Evolutionary conservation across 2,797 vertebrate genomes (phyloP).

Genomic region (Falco rusticolus): DNA sequence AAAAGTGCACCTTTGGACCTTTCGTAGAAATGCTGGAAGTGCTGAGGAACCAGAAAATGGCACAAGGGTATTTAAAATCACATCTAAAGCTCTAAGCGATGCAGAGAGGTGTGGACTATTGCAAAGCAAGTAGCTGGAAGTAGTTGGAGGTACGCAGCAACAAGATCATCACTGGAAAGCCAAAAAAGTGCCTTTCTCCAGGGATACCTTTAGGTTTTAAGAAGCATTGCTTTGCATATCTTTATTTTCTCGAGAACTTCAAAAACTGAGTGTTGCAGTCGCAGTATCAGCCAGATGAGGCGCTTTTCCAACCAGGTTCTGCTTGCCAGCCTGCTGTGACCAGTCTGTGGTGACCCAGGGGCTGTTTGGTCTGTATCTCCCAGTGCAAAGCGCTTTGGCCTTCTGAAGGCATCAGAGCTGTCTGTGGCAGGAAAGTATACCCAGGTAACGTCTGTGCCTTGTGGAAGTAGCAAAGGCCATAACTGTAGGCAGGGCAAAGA

Average conservation of each 20-base stretch:
- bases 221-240: background rate
- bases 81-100: background rate
- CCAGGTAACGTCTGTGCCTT: background rate
- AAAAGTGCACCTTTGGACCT: background rate
- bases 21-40: background rate
- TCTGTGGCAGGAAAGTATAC: background rate
- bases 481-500: background rate
- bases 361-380: background rate
- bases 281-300: background rate
- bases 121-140: background rate
- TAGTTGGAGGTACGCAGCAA: background rate
- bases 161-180: background rate
- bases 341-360: background rate
- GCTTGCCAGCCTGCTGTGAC: background rate
- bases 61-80: background rate
- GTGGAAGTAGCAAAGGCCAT: background rate
- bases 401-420: background rate
- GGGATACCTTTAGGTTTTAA: background rate
- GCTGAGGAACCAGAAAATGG: background rate
- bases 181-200: background rate
- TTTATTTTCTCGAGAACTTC: background rate
- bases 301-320: background rate
- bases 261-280: background rate
- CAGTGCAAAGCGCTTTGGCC: background rate
- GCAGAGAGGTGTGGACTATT: background rate